Base-by-base conservation (phyloP, 1,140 invertebrate species). In the Drosophila ananassae region DNA sequence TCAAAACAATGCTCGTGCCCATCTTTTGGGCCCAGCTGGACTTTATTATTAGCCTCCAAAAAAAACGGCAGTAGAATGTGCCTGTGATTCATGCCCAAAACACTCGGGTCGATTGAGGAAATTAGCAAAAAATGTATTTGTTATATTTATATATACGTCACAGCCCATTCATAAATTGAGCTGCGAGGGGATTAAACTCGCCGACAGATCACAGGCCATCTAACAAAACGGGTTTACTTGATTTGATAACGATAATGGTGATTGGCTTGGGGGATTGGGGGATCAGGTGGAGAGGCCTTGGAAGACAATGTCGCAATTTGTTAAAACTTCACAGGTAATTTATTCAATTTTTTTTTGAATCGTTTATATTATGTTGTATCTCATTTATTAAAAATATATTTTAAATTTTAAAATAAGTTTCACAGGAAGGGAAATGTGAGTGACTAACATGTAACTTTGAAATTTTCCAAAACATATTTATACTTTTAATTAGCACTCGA, bases 151-250 rank as follows among this genome's bases (percentile, higher is more conserved):
- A 56, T 37, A 56, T 22, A 69, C 63, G 67, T 50, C 67, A 71
- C 44, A 22, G 60, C 44, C 67, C 67, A 71, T 71, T 71, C 64
- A 71, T 71, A 69, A 71, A 57, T 57, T 71, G 52, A 48, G 66
- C 44, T 9, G 39, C 22, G 3, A 48, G 67, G 67, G 51, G 41
- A 69, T 50, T 69, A 25, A 69, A 69, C 67, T 41, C 64, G 28
- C 10, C 21, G 37, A 39, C 47, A 39, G 63, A 32, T 32, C 34
- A 10, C 21, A 28, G 30, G 59, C 46, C 22, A 64, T 67, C 34
- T 24, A 53, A 67, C 60, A 53, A 67, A 67, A 64, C 63, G 63
- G 46, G 63, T 64, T 67, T 25, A 34, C 47, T 30, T 50, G 57
- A 61, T 34, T 44, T 34, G 32, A 39, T 32, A 8, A 13, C 6